Conservation (phyloP, 2,888 invertebrate species). For the Drosophila dives region DNA sequence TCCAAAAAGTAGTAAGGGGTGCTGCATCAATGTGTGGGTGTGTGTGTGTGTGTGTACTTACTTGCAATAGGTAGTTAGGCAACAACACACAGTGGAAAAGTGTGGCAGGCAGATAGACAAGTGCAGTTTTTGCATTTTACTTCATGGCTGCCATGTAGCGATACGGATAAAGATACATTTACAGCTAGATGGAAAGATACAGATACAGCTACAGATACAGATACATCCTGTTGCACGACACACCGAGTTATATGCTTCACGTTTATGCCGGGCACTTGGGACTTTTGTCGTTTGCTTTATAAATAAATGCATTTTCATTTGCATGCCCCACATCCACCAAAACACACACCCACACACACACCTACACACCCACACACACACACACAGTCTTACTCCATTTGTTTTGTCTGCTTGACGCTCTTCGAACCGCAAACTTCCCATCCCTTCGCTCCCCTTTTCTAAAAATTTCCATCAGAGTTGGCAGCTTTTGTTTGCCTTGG, state of each 20-base stretch:
- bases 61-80: constrained; percentile 69
- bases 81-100: constrained; percentile 25
- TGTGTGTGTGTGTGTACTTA: constrained; percentile 26
- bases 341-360: neutral
- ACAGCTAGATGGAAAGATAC: constrained; percentile 37
- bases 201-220: constrained; percentile 32
- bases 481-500: constrained; percentile 46
- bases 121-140: constrained; percentile 66
- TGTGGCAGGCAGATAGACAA: constrained; percentile 49
- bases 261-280: constrained; percentile 46
- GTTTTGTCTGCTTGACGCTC: constrained; percentile 66
- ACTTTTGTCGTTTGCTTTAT: constrained; percentile 70
- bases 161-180: constrained; percentile 63
- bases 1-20: constrained; percentile 31
- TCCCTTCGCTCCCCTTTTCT: neutral
- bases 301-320: constrained; percentile 77
- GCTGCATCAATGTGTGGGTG: no score
- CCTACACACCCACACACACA: constrained; percentile 21
- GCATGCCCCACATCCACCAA: constrained; percentile 42
- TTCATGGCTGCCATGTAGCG: constrained; percentile 49
- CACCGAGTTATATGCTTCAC: constrained; percentile 32
- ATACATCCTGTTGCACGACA: constrained; percentile 66
- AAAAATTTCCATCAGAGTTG: constrained; percentile 60
- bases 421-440: neutral
- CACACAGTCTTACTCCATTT: constrained; percentile 14